Base-by-base conservation (phyloP, 1,140 invertebrate genomes). In the Neelides sp. region DNA sequence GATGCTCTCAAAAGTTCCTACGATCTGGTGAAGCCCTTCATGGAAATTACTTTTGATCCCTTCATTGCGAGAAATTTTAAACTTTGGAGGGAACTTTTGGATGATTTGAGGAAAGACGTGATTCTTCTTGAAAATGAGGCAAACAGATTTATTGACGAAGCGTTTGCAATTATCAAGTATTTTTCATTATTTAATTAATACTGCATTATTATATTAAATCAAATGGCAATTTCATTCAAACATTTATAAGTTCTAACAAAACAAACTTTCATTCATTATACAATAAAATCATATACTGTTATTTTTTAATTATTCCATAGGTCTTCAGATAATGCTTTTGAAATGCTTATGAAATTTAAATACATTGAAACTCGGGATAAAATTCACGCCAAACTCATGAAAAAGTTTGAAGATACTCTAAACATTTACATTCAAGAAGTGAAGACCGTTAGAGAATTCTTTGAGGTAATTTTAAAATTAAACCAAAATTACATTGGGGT, bases 321-420 rank as follows among this genome's bases (percentile, higher is more conserved):
- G 36, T 85, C 77, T 24, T 80, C 88, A 0, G 82, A 89, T 64
- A 75, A 79, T 40, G 85, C 85, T 1, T 69, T 91, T 28, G 73
- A 82, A 32, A 77, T 88, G 63, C 69, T 94, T 1, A 64, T 83
- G 12, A 88, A 84, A 64, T 83, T 91, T 55, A 77, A 84, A 57
- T 73, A 79, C 50, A 78, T 86, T 37, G 75, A 85, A 61, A 87
- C 83, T 0, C 69, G 85, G 5, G 68, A 76, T 32, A 69, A 77
- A 0, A 81, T 92, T 37, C 75, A 80, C 43, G 67, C 77, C 3
- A 77, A 81, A 58, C 66, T 92, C 32, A 70, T 79, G 54, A 78
- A 75, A 17, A 92, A 91, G 63, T 90, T 88, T 65, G 82, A 88
- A 48, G 75, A 84, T 12, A 77, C 91, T n/a, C 74, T 91, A 65